Percentiles rank a stretch among this genome's conserved stretches.
Evolutionary conservation across 2,888 invertebrate genomes (phyloP).

Genomic region (Cantharis rustica): DNA sequence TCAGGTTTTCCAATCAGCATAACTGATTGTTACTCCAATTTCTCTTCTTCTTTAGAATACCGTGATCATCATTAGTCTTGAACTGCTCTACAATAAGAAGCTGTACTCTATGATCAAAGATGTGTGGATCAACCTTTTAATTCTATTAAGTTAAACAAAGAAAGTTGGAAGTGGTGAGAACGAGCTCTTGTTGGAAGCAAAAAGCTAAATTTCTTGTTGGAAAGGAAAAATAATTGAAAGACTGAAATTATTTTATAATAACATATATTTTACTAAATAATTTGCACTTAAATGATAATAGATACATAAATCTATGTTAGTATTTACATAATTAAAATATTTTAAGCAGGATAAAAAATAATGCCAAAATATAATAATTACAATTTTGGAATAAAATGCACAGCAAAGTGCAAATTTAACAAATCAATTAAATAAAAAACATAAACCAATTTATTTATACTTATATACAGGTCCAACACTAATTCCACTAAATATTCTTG

Average conservation of each 20-base stretch:
- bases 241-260: conserved; percentile 29
- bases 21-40: too few relatives aligned
- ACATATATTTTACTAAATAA: conserved; percentile 42
- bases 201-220: too few relatives aligned
- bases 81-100: too few relatives aligned
- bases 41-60: too few relatives aligned
- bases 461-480: neutral
- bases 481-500: neutral
- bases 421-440: conserved; percentile 4
- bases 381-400: conserved; percentile 27
- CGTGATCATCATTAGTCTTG: too few relatives aligned
- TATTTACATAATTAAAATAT: conserved; percentile 52
- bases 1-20: too few relatives aligned
- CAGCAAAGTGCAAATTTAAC: conserved; percentile 25
- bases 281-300: conserved; percentile 40
- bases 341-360: conserved; percentile 42
- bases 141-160: too few relatives aligned
- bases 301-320: conserved; percentile 49
- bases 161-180: too few relatives aligned
- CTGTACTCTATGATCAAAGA: too few relatives aligned
- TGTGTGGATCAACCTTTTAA: too few relatives aligned
- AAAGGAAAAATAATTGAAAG: neutral
- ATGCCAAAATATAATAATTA: conserved; percentile 44
- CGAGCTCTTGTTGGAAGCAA: too few relatives aligned
- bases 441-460: neutral